phyloP scores from a whole-genome alignment of 1,140 invertebrate species.

The Megathymus violae region DNA sequence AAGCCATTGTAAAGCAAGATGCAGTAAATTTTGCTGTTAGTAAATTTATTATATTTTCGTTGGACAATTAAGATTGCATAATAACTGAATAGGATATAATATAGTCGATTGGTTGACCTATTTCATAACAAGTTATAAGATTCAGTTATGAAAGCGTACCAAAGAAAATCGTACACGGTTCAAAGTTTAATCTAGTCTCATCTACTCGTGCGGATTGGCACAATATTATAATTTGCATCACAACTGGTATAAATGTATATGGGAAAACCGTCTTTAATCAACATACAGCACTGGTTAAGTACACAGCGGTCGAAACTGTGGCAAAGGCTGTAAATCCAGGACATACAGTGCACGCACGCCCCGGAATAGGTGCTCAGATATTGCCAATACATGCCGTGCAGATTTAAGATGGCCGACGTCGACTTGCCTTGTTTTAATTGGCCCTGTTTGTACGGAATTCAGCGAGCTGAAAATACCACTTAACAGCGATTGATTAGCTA shows the following conservation, averaged over 20 bases:
- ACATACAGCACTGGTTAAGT: constrained; percentile 23
- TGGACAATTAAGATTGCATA: too few species aligned
- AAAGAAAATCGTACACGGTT: too few species aligned
- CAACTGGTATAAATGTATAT: neutral
- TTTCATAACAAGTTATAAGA: too few species aligned
- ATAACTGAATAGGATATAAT: too few species aligned
- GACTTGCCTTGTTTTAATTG: constrained; percentile 80
- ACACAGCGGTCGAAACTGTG: constrained; percentile 32
- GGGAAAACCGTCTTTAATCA: constrained; percentile 26
- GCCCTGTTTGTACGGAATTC: constrained; percentile 32
- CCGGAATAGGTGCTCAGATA: constrained; percentile 67
- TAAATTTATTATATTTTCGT: too few species aligned
- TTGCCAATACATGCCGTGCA: constrained; percentile 71
- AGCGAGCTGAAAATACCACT: constrained; percentile 13
- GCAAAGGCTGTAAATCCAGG: constrained; percentile 46
- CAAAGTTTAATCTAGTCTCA: neutral
- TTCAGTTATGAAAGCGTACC: too few species aligned
- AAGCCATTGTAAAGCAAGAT: too few species aligned
- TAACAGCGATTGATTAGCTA: too few species aligned
- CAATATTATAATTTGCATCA: neutral
- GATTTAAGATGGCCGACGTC: constrained; percentile 77
- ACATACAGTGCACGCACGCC: constrained; percentile 51
- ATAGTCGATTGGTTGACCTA: too few species aligned
- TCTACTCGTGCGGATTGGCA: neutral
- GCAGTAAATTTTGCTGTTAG: too few species aligned